Evolutionary conservation across 2,113 vertebrate genomes (phyloP), one percentile per base, ranked within the genome.

Genomic region (Tinamus guttatus): DNA sequence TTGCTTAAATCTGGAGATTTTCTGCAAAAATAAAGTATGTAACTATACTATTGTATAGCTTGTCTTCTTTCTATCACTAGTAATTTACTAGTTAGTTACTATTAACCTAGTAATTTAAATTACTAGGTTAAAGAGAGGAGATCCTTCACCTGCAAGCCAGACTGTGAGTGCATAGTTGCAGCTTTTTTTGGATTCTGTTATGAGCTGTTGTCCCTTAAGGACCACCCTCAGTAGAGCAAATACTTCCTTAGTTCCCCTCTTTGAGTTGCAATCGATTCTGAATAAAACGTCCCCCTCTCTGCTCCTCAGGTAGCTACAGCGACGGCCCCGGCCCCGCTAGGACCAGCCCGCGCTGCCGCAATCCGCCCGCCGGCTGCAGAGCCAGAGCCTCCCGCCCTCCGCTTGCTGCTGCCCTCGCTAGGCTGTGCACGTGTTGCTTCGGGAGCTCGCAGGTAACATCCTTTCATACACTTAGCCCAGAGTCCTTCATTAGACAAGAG

Each of bases 11-110:
- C 58, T 56, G 83, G 75, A 85, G 74, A 5, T 75, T 95, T 95
- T 85, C 49, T 80, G 92, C 90, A 82, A 43, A 89, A 96, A 95
- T 94, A 96, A 97, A 97, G 90, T 13, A 84, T 91, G 83, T 67
- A 95, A 84, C 85, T 74, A 4, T 34, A 36, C 47, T 58, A 2
- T 12, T 54, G 32, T 11, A 2, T 7, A 69, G 36, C 79, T 85
- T 14, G 51, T 95, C 67, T 32, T 49, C 22, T 49, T 49, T 12
- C 49, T 22, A 49, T 24, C 12, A 49, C 19, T 49, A 49, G 49
- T 49, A 49, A 49, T 49, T 49, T 22, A 49, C 49, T 49, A 24
- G 21, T 49, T 47, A 19, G 18, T 47, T 47, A 47, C 18, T 47
- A 19, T 20, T 47, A 47, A 49, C 49, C 21, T 49, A 22, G 22